Evolutionary conservation across 2,888 invertebrate genomes (phyloP).

Genomic region (Digitonthophagus gazella): DNA sequence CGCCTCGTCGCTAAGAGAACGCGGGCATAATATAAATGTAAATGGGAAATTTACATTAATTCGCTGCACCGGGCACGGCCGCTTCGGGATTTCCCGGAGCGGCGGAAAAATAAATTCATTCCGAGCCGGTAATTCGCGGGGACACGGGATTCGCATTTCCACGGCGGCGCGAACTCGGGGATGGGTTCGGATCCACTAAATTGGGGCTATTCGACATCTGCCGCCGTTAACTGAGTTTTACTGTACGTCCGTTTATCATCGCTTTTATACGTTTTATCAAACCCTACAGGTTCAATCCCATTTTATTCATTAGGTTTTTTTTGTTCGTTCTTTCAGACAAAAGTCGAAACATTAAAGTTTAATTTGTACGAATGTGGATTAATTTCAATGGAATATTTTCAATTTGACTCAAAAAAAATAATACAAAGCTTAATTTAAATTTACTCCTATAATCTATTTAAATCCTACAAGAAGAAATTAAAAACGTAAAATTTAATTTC

Average conservation of each 20-base stretch:
- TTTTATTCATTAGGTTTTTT: too few relatives aligned
- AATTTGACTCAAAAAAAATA: too few relatives aligned
- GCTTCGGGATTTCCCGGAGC: not conserved
- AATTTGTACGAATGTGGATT: too few relatives aligned
- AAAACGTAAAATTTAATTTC: too few relatives aligned
- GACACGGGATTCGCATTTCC: not conserved
- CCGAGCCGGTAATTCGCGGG: not conserved
- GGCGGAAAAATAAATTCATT: not conserved
- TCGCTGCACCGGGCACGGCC: not conserved
- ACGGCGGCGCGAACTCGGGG: not conserved
- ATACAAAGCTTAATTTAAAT: too few relatives aligned
- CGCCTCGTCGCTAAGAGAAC: not conserved
- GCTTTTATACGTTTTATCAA: not conserved
- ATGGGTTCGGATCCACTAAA: not conserved
- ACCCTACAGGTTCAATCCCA: too few relatives aligned
- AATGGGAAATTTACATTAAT: slow-evolving; percentile 15
- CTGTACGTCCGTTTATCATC: not conserved
- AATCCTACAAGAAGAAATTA: too few relatives aligned
- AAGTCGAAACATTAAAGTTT: too few relatives aligned
- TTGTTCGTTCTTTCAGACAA: too few relatives aligned
- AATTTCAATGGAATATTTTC: too few relatives aligned
- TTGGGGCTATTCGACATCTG: not conserved
- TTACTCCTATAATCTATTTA: too few relatives aligned
- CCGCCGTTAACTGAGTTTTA: not conserved
- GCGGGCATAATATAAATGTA: slow-evolving; percentile 15